Base-by-base conservation (phyloP, 2,113 vertebrate genomes). In the Limanda limanda region DNA sequence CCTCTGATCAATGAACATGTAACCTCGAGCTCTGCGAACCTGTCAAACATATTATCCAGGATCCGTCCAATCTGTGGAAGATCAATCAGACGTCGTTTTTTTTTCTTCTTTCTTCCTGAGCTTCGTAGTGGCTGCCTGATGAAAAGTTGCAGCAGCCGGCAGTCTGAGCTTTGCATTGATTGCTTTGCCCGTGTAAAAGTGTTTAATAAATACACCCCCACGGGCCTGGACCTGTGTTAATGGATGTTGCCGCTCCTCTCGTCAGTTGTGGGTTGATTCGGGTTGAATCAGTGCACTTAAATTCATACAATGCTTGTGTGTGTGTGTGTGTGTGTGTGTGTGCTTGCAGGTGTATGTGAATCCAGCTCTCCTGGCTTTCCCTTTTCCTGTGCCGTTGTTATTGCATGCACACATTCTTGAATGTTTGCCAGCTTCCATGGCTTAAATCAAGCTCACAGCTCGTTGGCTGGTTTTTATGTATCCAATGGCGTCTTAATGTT, bases 141-240 rank as follows among this genome's bases (percentile, higher is more conserved):
- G 73, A 60, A 67, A 81, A 66, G 63, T 48, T 52, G 45, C 63
- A 62, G 68, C 21, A 52, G 77, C 75, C 27, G 79, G 48, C 77
- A 80, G 82, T 23, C 51, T 64, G 68, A 64, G 80, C 60, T 52
- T 31, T 84, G 79, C 81, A 89, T 83, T 85, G 79, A 87, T 88
- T 77, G 21, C 40, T 70, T 20, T 52, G 20, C 54, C 64, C 4
- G 31, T 78, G 61, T 69, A 52, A 70, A 81, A 48, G 71, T 76
- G 84, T 89, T 91, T 86, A 87, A 88, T 89, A 86, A 86, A 84
- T 57, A 68, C 70, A 83, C 15, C 47, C 82, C 68, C 52, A 25
- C 27, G n/a, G 79, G 88, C 82, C 67, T 35, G 57, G 69, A 79
- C 84, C 68, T 65, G 70, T 62, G 79, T 70, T 86, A 87, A 81